A percentile compares a stretch with the other conserved stretches of the same genome.
Evolutionary conservation across 2,797 vertebrate species (phyloP).

Genomic region (Sebastes itinus): DNA sequence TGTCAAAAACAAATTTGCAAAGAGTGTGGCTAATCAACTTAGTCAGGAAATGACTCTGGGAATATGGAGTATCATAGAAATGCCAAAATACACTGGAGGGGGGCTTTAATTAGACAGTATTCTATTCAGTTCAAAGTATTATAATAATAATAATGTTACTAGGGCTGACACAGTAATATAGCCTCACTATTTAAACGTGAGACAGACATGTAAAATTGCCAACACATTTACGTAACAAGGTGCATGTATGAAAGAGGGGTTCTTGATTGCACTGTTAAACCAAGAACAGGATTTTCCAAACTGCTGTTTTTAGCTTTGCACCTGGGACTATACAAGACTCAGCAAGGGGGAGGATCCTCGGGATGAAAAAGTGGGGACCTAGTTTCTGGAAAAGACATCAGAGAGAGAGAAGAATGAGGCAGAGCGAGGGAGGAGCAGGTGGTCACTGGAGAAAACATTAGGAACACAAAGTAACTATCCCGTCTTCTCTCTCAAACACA

Average conservation of each 20-base stretch:
- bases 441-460: constrained; percentile 62
- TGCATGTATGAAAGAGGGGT: not conserved
- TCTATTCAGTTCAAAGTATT: not conserved
- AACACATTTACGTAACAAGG: not conserved
- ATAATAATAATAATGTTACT: not conserved
- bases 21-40: no score
- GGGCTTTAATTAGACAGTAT: not conserved
- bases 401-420: constrained; percentile 11
- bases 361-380: constrained; percentile 29
- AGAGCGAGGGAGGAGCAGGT: constrained; percentile 44
- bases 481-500: not conserved
- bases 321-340: constrained; percentile 27
- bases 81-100: no score
- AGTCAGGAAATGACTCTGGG: no score
- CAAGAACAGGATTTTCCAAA: constrained; percentile 22
- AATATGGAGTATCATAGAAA: no score
- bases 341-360: constrained; percentile 20
- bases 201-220: not conserved
- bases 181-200: not conserved
- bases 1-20: no score
- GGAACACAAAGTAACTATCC: constrained; percentile 9
- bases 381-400: constrained; percentile 65
- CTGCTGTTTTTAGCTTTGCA: constrained; percentile 33
- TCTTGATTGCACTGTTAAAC: not conserved
- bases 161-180: not conserved